phyloP scores from a whole-genome alignment of 2,113 vertebrate species.

The Puffinus mauretanicus region DNA sequence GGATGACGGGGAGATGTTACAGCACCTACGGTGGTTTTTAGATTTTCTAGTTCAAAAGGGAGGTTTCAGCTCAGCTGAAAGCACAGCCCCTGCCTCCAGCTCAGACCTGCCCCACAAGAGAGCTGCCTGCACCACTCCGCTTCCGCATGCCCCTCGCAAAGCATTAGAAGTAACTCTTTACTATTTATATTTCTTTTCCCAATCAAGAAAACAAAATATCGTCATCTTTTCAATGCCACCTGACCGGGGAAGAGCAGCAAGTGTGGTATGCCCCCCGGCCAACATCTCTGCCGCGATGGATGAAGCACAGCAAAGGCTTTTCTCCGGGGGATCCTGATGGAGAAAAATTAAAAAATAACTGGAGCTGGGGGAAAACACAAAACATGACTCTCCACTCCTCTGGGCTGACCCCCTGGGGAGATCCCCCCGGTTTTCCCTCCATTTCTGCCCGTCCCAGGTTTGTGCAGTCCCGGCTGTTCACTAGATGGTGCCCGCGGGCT shows the following conservation, averaged over 20 bases:
- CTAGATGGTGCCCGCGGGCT: constrained; percentile 68
- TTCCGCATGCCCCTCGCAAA: neutral
- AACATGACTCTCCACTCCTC: neutral
- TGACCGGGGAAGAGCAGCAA: neutral
- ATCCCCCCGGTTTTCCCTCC: neutral
- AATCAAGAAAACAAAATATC: neutral
- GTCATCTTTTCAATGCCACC: neutral
- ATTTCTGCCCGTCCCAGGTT: neutral
- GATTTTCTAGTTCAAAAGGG: neutral
- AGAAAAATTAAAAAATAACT: neutral
- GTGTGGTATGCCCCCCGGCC: neutral
- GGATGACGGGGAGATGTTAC: neutral
- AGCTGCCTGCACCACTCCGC: neutral
- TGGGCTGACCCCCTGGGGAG: neutral
- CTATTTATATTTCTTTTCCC: fast-evolving
- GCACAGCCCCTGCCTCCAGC: neutral
- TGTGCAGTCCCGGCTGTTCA: neutral
- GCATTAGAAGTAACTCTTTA: neutral
- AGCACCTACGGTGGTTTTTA: neutral
- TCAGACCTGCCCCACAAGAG: neutral
- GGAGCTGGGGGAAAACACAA: neutral
- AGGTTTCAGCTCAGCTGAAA: neutral
- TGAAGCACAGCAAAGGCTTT: fast-evolving
- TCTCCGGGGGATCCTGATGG: neutral
- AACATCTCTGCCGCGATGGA: neutral